Evolutionary conservation across 2,888 invertebrate genomes (phyloP), one percentile per base, ranked within the genome.

Genomic region (Pseudanteris insignis): DNA sequence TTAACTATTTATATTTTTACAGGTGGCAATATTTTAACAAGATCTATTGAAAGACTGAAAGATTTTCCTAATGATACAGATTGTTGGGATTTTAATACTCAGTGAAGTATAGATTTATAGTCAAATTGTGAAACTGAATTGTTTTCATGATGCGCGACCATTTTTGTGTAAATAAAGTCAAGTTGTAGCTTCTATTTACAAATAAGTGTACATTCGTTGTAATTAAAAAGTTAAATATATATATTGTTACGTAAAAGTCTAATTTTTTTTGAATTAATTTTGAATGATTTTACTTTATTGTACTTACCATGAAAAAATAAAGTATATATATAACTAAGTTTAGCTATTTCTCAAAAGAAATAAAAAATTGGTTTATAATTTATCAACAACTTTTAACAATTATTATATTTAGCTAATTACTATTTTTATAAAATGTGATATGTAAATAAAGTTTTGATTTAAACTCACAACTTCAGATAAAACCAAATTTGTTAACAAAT

Each of bases 21-120:
- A 57, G 57, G 57, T 57, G 57, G 57, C 41, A 57, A 57, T 44
- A 50, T 50, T 33, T 57, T 57, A 33, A 28, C 44, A 14, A 50
- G 57, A 44, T 28, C 48, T n/a, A 28, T 50, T 28, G 57, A 57
- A 57, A 57, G 48, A 44, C 38, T 57, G 40, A 57, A 57, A 33
- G 44, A 34, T 28, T 57, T 21, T 32, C 41, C 47, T 9, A 41
- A 41, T 43, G 43, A 57, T 25, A 25, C 25, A 25, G 37, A 57
- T 8, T 24, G 32, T 37, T 57, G 57, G 57, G 43, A 57, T 26
- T 57, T 57, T 37, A 48, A 41, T 26, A 33, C 12, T 21, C 14
- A 57, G n/a, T 36, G 10, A 36, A 28, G 26, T 9, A 7, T 21
- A 15, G n/a, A 10, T 9, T 5, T 40, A 15, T 37, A 14, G 29